Conservation (phyloP, 2,113 vertebrate species). For the Ciconia maguari region DNA sequence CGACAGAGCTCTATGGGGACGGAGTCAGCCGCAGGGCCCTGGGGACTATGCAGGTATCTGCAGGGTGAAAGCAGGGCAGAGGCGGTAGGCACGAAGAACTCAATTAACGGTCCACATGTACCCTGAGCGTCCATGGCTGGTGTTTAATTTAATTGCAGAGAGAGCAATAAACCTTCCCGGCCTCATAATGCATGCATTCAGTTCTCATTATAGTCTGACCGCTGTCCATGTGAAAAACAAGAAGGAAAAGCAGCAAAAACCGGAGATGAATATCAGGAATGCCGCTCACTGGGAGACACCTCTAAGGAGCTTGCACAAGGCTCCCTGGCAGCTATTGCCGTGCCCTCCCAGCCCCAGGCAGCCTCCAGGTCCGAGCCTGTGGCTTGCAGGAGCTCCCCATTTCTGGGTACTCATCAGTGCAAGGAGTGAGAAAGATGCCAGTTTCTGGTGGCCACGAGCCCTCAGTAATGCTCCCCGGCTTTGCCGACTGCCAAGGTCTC, state of each 20-base stretch:
- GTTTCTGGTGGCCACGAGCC: neutral
- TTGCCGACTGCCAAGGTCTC: rapidly evolving
- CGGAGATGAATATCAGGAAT: neutral
- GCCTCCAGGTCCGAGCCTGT: neutral
- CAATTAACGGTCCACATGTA: neutral
- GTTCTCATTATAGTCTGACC: neutral
- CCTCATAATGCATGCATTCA: rapidly evolving
- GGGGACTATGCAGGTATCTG: neutral
- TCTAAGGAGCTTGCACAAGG: neutral
- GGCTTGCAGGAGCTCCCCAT: neutral
- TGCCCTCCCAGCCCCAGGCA: neutral
- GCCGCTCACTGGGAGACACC: too few species aligned
- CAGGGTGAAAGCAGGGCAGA: neutral
- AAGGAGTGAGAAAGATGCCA: neutral
- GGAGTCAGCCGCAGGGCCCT: neutral
- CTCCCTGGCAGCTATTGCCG: neutral
- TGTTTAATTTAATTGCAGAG: neutral
- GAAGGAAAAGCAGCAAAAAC: neutral
- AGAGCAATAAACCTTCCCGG: neutral
- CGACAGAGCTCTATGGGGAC: neutral
- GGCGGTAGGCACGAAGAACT: neutral
- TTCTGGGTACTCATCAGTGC: rapidly evolving
- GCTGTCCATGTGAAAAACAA: neutral
- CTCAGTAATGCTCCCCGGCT: neutral
- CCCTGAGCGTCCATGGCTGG: neutral